These are phyloP conservation scores for Drosophila niveifrons DNA, from an alignment of 2,888 invertebrate species.

Conservation along the genomic window DNA sequence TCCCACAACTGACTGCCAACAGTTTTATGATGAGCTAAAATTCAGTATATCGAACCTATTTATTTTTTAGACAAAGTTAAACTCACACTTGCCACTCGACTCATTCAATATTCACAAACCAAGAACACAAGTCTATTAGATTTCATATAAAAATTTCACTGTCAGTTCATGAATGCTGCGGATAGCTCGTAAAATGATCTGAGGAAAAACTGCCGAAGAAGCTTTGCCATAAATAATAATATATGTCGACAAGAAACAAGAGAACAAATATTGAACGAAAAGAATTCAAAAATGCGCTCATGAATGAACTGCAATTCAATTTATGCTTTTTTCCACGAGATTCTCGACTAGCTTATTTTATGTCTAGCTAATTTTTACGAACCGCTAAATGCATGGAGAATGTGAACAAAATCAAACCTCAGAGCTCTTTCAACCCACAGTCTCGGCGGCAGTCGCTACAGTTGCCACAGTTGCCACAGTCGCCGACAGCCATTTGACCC, in stretches of 20 bases:
- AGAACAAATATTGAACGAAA: slow-evolving; percentile 30
- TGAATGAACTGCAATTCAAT: slow-evolving; percentile 78
- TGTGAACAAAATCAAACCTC: slow-evolving; percentile 40
- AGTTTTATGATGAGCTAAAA: slow-evolving; percentile 58
- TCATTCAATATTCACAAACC: slow-evolving; percentile 18
- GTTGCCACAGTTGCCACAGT: slow-evolving; percentile 36
- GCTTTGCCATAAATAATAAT: slow-evolving; percentile 40
- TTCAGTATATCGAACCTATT: slow-evolving; percentile 22
- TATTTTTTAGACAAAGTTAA: slow-evolving; percentile 18
- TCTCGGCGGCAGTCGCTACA: neutral
- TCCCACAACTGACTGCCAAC: slow-evolving; percentile 14
- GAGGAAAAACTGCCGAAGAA: slow-evolving; percentile 16
- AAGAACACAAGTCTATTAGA: slow-evolving; percentile 20
- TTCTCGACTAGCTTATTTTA: slow-evolving; percentile 59
- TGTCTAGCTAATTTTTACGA: slow-evolving; percentile 77
- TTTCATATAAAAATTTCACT: slow-evolving; percentile 33
- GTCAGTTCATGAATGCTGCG: slow-evolving; percentile 34
- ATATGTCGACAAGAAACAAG: slow-evolving; percentile 17
- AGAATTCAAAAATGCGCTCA: slow-evolving; percentile 34
- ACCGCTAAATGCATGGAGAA: slow-evolving; percentile 62
- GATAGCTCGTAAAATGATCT: slow-evolving; percentile 28
- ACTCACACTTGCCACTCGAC: slow-evolving; percentile 48
- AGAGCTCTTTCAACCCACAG: slow-evolving; percentile 46
- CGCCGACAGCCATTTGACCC: slow-evolving; percentile 66
- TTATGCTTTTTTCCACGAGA: slow-evolving; percentile 59